Evolutionary conservation across 2,888 invertebrate species (phyloP), one percentile per base, ranked within the genome.

Genomic region (Pseudoips prasinana): DNA sequence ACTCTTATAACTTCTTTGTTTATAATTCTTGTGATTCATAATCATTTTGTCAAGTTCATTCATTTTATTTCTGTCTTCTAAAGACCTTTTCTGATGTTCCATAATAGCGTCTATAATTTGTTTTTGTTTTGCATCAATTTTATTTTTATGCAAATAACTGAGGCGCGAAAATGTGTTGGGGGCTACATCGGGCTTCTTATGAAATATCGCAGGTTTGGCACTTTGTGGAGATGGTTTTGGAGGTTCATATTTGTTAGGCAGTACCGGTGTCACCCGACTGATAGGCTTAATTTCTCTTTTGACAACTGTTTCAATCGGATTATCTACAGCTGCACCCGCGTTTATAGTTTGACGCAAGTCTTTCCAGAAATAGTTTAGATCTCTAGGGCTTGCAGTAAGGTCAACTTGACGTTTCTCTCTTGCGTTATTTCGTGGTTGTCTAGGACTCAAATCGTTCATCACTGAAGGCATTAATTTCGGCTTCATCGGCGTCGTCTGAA

Each of bases 121-220:
- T 54, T 72, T 72, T 1, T 52, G 29, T 47, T 71, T 76, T 2
- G 46, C 47, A 30, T 81, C 78, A 14, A 39, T 59, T 50, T 78
- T 78, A 55, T 80, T 82, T 58, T 79, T 87, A 47, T 85, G 83
- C 69, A 83, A 71, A 45, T 86, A 88, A 46, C 73, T 85, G 27
- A 79, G 74, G 14, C 88, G 77, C 7, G 87, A 65, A 52, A 87
- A 88, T 1, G 88, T 88, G 33, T 85, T 79, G 1, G 77, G 75
- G 11, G 73, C 76, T 32, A 65, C 66, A 18, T 83, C 82, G 5
- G 58, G 59, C 52, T 75, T 80, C 55, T 75, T 82, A 28, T 60
- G 67, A 22, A 20, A 2, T 5, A 55, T 32, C 32, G 45, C 20
- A 50, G 50, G 60, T 81, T 80, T 82, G 71, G 74, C 71, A 76